Base-by-base conservation (phyloP, 2,113 vertebrate species). In the Apeltes quadracus region DNA sequence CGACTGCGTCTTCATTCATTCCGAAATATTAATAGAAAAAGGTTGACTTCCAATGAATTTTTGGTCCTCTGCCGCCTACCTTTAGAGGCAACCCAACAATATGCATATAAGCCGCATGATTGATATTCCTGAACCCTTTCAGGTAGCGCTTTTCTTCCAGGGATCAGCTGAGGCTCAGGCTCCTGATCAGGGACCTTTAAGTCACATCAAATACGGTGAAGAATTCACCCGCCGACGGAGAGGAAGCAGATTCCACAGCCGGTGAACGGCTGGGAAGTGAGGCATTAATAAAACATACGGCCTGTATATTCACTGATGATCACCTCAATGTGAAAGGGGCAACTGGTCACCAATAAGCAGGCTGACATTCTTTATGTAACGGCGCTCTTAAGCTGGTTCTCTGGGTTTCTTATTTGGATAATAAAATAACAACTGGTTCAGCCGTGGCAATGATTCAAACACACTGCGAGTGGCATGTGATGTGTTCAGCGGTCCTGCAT, bases 401-500 rank as follows among this genome's bases (percentile, higher is more conserved):
- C 4, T 38, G 48, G 16, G 12, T n/a, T n/a, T n/a, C n/a, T n/a
- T n/a, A n/a, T n/a, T n/a, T n/a, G n/a, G n/a, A n/a, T 20, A 15
- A 63, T 63, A 15, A 54, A 50, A 15, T 3, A 81, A 64, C 36
- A 44, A 64, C 41, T 3, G 13, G 36, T 20, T 76, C 38, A 29
- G 44, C 22, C 50, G 16, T 46, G 51, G 56, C 56, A 36, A 72
- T 48, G 61, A 66, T 13, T 12, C 43, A 76, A 57, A 62, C 22
- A 74, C 62, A 84, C 13, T 29, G 58, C 64, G 56, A n/a, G 56
- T 20, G 46, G 63, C 51, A 3, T 27, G 56, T 29, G 46, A 72
- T 63, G 5, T 27, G 77, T 74, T 75, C 79, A 58, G 56, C 2
- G 0, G 11, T 43, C 48, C 66, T 36, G 81, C 75, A 18, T 22